phyloP scores from a whole-genome alignment of 2,888 invertebrate species.

The Apoderus coryli region DNA sequence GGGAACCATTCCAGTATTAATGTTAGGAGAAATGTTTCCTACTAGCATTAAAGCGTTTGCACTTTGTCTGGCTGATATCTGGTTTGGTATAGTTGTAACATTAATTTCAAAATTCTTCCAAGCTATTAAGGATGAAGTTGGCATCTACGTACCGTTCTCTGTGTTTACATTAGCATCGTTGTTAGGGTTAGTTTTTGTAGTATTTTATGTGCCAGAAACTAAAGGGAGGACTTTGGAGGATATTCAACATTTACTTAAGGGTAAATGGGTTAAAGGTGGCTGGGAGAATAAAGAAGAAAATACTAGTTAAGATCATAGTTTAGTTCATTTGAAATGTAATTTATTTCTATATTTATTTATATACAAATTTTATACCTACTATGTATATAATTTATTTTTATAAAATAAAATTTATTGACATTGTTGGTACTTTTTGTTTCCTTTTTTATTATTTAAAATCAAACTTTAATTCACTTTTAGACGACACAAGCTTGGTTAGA shows the following conservation, averaged over 20 bases:
- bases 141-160: slow-evolving; percentile 50
- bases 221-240: slow-evolving; percentile 55
- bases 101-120: slow-evolving; percentile 36
- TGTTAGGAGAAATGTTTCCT: slow-evolving; percentile 41
- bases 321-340: no score
- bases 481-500: no score
- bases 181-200: slow-evolving; percentile 44
- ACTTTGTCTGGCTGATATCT: slow-evolving; percentile 38
- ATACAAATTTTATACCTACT: no score
- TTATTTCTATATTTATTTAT: no score
- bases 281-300: background rate
- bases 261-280: slow-evolving; percentile 20
- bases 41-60: slow-evolving; percentile 41
- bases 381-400: no score
- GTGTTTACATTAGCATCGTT: slow-evolving; percentile 45
- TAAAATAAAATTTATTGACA: no score
- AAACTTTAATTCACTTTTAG: no score
- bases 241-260: slow-evolving; percentile 48
- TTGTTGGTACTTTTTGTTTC: no score
- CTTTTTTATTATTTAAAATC: no score
- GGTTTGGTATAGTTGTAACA: slow-evolving; percentile 35
- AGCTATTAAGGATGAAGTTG: slow-evolving; percentile 39
- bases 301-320: no score
- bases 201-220: slow-evolving; percentile 52
- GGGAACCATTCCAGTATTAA: slow-evolving; percentile 37